Conservation (phyloP, 2,113 vertebrate species). For the Actenoides lindsayi region DNA sequence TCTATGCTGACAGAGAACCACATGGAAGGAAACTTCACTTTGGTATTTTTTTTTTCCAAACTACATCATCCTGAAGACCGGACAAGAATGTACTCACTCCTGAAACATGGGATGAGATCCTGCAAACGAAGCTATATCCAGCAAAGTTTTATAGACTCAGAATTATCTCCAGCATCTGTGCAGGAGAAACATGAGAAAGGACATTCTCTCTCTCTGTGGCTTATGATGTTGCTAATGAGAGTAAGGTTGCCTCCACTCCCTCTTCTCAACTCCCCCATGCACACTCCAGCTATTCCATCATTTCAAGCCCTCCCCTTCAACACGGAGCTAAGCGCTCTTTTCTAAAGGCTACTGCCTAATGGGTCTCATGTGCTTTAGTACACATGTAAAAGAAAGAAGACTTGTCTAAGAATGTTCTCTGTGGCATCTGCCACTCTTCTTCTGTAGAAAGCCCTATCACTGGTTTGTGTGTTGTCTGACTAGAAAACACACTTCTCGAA, state of each 20-base stretch:
- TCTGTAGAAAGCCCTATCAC: neutral
- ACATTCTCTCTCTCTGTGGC: slow-evolving; percentile 16
- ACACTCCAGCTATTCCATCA: neutral
- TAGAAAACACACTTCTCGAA: neutral
- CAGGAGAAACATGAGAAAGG: slow-evolving; percentile 57
- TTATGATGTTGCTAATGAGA: slow-evolving; percentile 51
- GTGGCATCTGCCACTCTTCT: neutral
- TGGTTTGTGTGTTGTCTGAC: neutral
- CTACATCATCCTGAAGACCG: neutral
- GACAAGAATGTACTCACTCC: slow-evolving; percentile 20
- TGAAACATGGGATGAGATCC: slow-evolving; percentile 14
- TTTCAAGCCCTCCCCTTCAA: neutral
- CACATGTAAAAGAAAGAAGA: neutral
- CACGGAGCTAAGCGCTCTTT: neutral
- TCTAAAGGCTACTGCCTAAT: neutral
- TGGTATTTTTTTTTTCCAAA: neutral
- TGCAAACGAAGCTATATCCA: slow-evolving; percentile 40
- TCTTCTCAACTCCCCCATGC: neutral
- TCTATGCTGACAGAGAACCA: neutral
- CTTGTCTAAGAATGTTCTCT: neutral
- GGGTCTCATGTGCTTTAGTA: neutral
- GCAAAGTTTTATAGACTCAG: slow-evolving; percentile 40
- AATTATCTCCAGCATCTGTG: slow-evolving; percentile 57
- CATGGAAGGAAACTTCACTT: neutral
- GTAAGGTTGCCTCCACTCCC: slow-evolving; percentile 11